Base-by-base conservation (phyloP, 2,113 vertebrate species). In the Passer domesticus region DNA sequence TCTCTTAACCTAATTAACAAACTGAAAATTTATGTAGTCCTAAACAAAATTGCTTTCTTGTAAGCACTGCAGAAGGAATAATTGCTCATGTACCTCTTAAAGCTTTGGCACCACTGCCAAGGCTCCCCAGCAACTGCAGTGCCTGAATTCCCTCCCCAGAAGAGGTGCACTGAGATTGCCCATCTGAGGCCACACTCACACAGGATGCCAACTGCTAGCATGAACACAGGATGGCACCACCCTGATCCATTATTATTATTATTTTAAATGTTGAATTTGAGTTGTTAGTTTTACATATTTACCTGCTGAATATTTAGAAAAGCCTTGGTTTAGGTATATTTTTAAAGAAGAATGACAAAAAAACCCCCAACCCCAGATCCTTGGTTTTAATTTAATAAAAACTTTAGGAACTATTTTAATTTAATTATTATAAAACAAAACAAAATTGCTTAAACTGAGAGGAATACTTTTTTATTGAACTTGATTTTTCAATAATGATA, bases 1-100 rank as follows among this genome's bases (percentile, higher is more conserved):
- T 88, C 62, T 72, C 62, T 84, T 82, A 66, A 92, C 44, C 87
- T 87, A 82, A 91, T 92, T 91, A 96, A 94, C 21, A 31, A 87
- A 81, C 69, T 59, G 66, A 67, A 91, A 89, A 94, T 63, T 47
- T 87, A 84, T 72, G 60, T 75, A 72, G 44, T 82, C 56, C 69
- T 84, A 52, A 89, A 91, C 9, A 47, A 76, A 92, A 92, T 84
- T 72, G 62, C 56, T 91, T 92, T 75, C 35, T 89, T 39, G 44
- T 75, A 33, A 91, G 87, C 53, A 84, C 69, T 91, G 87, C 84
- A 91, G 87, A 47, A 85, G 86, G 84, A 94, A 31, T 80, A 85
- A 47, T 35, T 88, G 77, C 63, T 74, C 73, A 24, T 33, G 52
- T 39, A 21, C 49, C 73, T 70, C 2, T 60, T 64, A 81, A 39